phyloP scores from a whole-genome alignment of 2,888 invertebrate species.

The Omphaloscelis lunosa region DNA sequence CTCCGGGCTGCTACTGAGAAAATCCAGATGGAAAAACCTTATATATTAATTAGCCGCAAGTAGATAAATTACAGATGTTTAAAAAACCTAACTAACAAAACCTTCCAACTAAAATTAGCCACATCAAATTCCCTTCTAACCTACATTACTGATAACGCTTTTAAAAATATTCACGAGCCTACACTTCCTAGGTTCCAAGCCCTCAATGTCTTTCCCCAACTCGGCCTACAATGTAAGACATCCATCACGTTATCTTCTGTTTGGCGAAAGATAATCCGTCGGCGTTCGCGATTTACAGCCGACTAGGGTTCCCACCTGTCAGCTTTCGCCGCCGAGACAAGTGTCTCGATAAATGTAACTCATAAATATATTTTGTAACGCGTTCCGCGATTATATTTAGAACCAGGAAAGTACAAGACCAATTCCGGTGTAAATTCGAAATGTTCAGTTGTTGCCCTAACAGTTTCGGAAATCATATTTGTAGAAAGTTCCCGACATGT shows the following conservation, averaged over 20 bases:
- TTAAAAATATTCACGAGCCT: constrained; percentile 35
- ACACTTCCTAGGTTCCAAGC: constrained; percentile 34
- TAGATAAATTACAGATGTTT: background rate
- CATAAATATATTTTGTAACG: constrained; percentile 65
- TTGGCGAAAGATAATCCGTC: constrained; percentile 76
- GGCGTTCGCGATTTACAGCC: constrained; percentile 69
- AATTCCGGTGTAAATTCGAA: constrained; percentile 54
- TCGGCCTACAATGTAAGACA: constrained; percentile 63
- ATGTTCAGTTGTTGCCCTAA: constrained; percentile 30
- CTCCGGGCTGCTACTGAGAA: too few species aligned
- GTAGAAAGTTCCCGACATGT: constrained; percentile 53
- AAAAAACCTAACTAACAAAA: background rate
- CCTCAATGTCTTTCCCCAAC: constrained; percentile 29
- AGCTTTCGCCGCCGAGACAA: constrained; percentile 61
- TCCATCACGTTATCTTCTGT: constrained; percentile 78
- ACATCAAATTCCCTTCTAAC: constrained; percentile 5
- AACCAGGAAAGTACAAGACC: constrained; percentile 43
- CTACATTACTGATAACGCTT: constrained; percentile 13
- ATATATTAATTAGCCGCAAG: background rate
- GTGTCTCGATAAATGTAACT: constrained; percentile 62
- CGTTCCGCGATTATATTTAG: constrained; percentile 56
- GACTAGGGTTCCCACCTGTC: constrained; percentile 62
- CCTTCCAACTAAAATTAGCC: constrained; percentile 31
- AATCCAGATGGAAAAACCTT: too few species aligned
- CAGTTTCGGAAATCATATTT: constrained; percentile 56